Evolutionary conservation across 2,113 vertebrate genomes (phyloP).

Genomic region (Pteronura brasiliensis): DNA sequence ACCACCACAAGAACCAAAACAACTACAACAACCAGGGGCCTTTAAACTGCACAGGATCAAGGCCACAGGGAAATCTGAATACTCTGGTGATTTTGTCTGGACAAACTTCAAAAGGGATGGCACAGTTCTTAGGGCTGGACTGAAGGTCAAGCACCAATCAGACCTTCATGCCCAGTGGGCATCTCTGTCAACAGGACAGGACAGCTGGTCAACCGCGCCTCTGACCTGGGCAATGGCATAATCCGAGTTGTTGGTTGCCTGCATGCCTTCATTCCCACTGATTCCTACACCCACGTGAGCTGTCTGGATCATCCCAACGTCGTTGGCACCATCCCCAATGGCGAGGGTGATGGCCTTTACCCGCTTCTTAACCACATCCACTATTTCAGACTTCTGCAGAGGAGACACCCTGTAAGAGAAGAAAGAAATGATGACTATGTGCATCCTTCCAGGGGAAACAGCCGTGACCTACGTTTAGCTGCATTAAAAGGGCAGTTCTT

Average conservation of each 20-base stretch:
- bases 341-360: conserved; percentile 98
- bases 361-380: conserved; percentile 98
- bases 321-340: conserved; percentile 97
- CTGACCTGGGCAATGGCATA: conserved; percentile 98
- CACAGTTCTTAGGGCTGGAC: background rate
- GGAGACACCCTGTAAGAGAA: conserved; percentile 93
- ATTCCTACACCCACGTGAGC: conserved; percentile 98
- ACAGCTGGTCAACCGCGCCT: background rate
- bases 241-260: conserved; percentile 98
- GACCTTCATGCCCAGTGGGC: background rate
- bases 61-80: background rate
- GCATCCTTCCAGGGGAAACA: conserved; percentile 68
- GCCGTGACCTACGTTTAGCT: conserved; percentile 80
- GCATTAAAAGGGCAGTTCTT: conserved; percentile 69
- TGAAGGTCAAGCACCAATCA: background rate
- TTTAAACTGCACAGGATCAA: background rate
- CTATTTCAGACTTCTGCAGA: conserved; percentile 98
- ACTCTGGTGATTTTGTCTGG: background rate
- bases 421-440: conserved; percentile 51
- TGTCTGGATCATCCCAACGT: conserved; percentile 99
- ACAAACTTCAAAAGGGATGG: background rate
- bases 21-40: background rate
- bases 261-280: conserved; percentile 99
- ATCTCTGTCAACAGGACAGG: background rate
- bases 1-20: background rate